Conservation (phyloP, 2,888 invertebrate species). For the Mellilla xanthometata region DNA sequence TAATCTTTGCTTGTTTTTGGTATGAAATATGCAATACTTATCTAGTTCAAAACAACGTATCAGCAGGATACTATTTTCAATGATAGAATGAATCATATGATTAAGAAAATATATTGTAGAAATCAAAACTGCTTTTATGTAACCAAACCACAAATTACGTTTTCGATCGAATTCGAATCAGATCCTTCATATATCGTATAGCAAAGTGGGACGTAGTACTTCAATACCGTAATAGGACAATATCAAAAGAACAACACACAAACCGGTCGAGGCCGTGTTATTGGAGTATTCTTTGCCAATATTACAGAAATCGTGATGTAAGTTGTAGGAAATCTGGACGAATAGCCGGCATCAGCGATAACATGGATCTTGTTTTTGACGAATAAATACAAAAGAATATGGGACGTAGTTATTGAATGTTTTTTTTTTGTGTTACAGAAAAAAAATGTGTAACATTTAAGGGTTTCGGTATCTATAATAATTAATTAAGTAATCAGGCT, state of each 20-base stretch:
- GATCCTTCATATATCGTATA: not conserved
- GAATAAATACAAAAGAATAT: too few species aligned
- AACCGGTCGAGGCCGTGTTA: not conserved
- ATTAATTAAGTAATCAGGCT: too few species aligned
- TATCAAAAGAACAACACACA: slow-evolving; percentile 19
- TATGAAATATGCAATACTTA: too few species aligned
- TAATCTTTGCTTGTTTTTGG: too few species aligned
- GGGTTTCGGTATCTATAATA: too few species aligned
- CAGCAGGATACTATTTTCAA: too few species aligned
- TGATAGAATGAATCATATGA: too few species aligned
- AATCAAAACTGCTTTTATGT: too few species aligned
- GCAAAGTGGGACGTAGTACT: not conserved
- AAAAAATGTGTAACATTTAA: too few species aligned
- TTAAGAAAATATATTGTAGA: too few species aligned
- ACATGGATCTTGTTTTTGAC: slow-evolving; percentile 2
- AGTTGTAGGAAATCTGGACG: slow-evolving; percentile 1
- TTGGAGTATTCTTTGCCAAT: slow-evolving; percentile 9
- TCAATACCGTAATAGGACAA: slow-evolving; percentile 10
- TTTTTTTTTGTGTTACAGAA: too few species aligned
- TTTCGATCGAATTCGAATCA: not conserved
- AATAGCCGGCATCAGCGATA: slow-evolving; percentile 9
- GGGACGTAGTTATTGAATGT: slow-evolving; percentile 9
- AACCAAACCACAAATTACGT: not conserved
- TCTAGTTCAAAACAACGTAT: too few species aligned
- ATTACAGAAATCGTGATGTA: slow-evolving; percentile 1